Base-by-base conservation (phyloP, 1,140 invertebrate genomes). In the Rhyacophila brunnea region DNA sequence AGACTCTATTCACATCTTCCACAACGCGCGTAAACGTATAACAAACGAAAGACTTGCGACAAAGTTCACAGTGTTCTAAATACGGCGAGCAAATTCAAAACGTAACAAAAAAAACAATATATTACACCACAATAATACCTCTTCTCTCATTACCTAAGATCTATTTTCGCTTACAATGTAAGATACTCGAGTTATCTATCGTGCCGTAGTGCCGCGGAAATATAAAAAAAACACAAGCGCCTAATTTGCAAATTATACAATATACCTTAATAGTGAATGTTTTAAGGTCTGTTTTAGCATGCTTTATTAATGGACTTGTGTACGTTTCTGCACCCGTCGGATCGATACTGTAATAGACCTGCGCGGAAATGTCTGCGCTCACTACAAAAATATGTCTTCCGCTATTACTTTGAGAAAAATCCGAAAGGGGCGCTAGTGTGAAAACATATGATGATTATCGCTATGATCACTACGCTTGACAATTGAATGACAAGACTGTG, bases 271-370 rank as follows among this genome's bases (percentile, higher is more conserved):
- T 28, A 28, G 4, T 9, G 9, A 28, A 9, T 28, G 23, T 1
- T 1, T 19, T 54, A 45, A 34, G 17, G 14, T 46, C 1, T 13
- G 45, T 45, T 35, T 13, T 45, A 14, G 19, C 17, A 14, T 45
- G 13, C 0, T 13, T 1, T 17, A 7, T 7, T 3, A 2, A 0
- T n/a, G 23, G n/a, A 32, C 19, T 28, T 43, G 19, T 10, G 18
- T 44, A 15, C 23, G 6, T 11, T 44, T 44, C 17, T 13, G 47
- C 42, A 47, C 9, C n/a, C 7, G 18, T 11, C 20, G 36, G 55
- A 50, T 58, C 55, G 55, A 58, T 58, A 58, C 11, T 44, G 23
- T 48, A 48, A 45, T 57, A 48, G 54, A 13, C 34, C 23, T 57
- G 54, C 55, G 55, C 38, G 42, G 44, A 46, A 14, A 23, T 43